These are phyloP conservation scores for Oxyruncus cristatus DNA, from an alignment of 2,113 vertebrate species.

Conservation along the genomic window DNA sequence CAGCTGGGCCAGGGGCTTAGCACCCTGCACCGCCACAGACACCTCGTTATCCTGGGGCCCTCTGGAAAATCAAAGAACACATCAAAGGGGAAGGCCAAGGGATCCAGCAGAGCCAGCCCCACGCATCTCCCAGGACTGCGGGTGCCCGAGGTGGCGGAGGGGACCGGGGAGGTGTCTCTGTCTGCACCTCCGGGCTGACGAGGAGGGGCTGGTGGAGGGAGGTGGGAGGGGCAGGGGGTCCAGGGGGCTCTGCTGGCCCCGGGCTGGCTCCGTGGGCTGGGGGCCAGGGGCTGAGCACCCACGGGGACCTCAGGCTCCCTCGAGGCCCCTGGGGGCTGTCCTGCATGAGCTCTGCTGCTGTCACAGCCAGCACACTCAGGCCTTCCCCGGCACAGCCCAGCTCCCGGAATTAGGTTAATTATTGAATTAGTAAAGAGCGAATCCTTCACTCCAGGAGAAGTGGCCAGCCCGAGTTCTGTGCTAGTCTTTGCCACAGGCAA, in stretches of 20 bases:
- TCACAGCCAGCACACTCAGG: accelerated
- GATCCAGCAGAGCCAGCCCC: accelerated
- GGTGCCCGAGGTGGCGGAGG: accelerated
- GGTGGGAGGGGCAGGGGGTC: background rate
- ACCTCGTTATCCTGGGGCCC: accelerated
- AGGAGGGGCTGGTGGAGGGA: accelerated
- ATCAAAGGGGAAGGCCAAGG: background rate
- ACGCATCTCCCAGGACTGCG: accelerated
- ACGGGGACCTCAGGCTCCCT: background rate
- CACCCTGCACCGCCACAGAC: accelerated
- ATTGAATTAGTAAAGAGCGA: background rate
- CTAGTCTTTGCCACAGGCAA: slow-evolving; percentile 6
- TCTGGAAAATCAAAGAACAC: background rate
- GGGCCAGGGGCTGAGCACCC: accelerated
- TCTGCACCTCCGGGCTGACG: accelerated
- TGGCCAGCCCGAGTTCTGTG: background rate
- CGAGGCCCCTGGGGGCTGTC: accelerated
- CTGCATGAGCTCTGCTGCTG: accelerated
- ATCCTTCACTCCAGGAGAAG: background rate
- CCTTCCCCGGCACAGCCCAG: background rate
- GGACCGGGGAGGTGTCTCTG: accelerated
- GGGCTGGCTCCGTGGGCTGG: accelerated
- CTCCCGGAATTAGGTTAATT: background rate
- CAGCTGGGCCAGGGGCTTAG: background rate
- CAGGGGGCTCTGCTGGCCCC: accelerated